A percentile compares a stretch with the other conserved stretches of the same genome.
Conservation (phyloP, 2,888 invertebrate genomes). For the Nymphalis c-album region DNA sequence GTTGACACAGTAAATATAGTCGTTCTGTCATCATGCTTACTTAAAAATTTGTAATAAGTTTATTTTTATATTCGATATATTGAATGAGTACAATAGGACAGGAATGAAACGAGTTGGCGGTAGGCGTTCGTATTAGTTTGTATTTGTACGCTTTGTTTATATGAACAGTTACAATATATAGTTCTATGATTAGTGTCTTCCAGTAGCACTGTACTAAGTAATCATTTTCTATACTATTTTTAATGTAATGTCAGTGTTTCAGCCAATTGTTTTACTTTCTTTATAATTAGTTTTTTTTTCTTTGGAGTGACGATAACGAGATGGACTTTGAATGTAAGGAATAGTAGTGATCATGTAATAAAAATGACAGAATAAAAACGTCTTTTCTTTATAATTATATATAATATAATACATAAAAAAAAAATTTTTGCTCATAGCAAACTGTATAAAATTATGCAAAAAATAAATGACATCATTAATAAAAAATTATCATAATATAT, state of each 20-base stretch:
- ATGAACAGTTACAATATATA: conserved; percentile 20
- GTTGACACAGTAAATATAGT: conserved; percentile 42
- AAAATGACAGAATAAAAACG: conserved; percentile 59
- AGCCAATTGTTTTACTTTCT: conserved; percentile 67
- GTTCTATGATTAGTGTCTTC: conserved; percentile 67
- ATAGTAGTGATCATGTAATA: conserved; percentile 74
- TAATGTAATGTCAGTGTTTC: conserved; percentile 64
- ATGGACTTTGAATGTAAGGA: conserved; percentile 74
- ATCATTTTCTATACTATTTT: conserved; percentile 47
- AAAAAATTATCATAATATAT: too few species aligned
- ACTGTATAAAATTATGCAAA: neutral
- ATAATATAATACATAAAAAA: neutral
- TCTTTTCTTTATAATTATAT: conserved; percentile 34
- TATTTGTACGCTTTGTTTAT: neutral
- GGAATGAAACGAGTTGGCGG: conserved; percentile 48
- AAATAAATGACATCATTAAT: too few species aligned
- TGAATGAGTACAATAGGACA: conserved; percentile 61
- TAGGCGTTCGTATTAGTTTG: conserved; percentile 40
- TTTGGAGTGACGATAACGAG: conserved; percentile 71
- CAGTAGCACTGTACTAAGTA: conserved; percentile 65
- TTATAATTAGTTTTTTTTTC: conserved; percentile 50
- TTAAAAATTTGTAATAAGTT: conserved; percentile 65
- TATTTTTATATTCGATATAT: conserved; percentile 78
- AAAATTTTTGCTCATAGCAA: neutral
- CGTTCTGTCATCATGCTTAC: conserved; percentile 42